These are phyloP conservation scores for Rhagonycha fulva DNA, from an alignment of 2,888 invertebrate genomes.

Conservation along the genomic window DNA sequence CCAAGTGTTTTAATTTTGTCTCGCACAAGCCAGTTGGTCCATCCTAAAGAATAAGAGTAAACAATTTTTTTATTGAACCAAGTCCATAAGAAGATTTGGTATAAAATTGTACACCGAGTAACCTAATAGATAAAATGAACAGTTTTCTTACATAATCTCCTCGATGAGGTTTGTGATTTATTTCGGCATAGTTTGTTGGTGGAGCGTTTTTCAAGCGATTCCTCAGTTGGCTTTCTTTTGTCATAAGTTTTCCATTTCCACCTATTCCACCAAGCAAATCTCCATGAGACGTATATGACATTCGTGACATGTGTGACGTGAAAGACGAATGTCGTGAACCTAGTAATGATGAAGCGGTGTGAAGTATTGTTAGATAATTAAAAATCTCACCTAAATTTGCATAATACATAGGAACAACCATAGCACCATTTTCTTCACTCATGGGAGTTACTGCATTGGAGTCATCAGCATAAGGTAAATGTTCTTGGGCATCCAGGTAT, in stretches of 20 bases:
- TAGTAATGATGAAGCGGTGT: constrained; percentile 42
- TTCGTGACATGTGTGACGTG: constrained; percentile 90
- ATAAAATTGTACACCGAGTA: no score
- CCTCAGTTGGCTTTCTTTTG: constrained; percentile 84
- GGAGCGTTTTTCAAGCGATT: constrained; percentile 71
- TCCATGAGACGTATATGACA: constrained; percentile 93
- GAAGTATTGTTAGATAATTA: neutral
- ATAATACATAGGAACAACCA: constrained; percentile 90
- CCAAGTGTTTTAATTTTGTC: constrained; percentile 81
- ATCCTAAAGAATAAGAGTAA: constrained; percentile 61
- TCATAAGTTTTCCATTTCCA: constrained; percentile 66
- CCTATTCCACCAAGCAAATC: constrained; percentile 80
- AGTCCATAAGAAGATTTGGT: neutral
- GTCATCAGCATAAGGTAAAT: constrained; percentile 96
- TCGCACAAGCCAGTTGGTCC: constrained; percentile 81
- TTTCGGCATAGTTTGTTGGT: constrained; percentile 63
- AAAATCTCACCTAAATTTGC: constrained; percentile 72
- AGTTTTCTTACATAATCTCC: constrained; percentile 68
- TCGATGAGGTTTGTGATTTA: constrained; percentile 68
- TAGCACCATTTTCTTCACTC: constrained; percentile 96
- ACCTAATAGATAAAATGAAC: neutral
- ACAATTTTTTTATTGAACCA: neutral
- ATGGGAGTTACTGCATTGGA: constrained; percentile 97
- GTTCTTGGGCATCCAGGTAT: constrained; percentile 92
- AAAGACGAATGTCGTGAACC: constrained; percentile 93